Evolutionary conservation across 1,140 invertebrate genomes (phyloP), one percentile per base, ranked within the genome.

Genomic region (Colletes latitarsis): DNA sequence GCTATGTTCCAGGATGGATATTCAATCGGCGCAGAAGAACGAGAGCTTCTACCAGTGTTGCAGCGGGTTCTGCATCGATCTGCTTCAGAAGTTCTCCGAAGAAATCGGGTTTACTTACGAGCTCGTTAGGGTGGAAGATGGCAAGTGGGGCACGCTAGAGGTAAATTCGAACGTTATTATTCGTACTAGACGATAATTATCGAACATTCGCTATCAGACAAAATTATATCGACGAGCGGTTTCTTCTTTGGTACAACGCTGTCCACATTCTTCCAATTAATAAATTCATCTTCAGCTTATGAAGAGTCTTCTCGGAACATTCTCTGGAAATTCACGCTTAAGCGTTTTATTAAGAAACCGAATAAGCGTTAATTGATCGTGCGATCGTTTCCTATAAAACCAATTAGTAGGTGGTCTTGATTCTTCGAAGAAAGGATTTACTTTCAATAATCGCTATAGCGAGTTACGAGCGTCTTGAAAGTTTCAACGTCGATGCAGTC

Each of bases 91-190:
- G 91, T 96, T 98, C 91, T 97, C 97, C 58, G 96, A 98, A 88
- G 97, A 99, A 90, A 95, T 99, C 66, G 97, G 97, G 39, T 99
- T 99, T 94, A 98, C 98, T 14, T 99, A 98, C 91, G 98, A 99
- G 89, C 95, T 99, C 64, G 96, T 97, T 55, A 95, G 98, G 82
- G 98, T 99, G 0, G 97, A 98, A 91, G 98, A 99, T 92, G 97
- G 97, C 64, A 97, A 97, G 88, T 99, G 98, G 98, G 98, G 98
- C 74, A 97, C 97, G 15, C 93, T 97, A 55, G 95, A 96, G 90
- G 96, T 95, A 88, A 93, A 89, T 84, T 55, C 5, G n/a, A 43
- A 15, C 10, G n/a, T 82, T 81, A 75, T 71, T 60, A 6, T 8
- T 53, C 63, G 63, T 46, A 39, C 1, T 6, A 3, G 8, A 70